phyloP scores from a whole-genome alignment of 2,888 invertebrate genomes.

The Platycheirus rosarum region DNA sequence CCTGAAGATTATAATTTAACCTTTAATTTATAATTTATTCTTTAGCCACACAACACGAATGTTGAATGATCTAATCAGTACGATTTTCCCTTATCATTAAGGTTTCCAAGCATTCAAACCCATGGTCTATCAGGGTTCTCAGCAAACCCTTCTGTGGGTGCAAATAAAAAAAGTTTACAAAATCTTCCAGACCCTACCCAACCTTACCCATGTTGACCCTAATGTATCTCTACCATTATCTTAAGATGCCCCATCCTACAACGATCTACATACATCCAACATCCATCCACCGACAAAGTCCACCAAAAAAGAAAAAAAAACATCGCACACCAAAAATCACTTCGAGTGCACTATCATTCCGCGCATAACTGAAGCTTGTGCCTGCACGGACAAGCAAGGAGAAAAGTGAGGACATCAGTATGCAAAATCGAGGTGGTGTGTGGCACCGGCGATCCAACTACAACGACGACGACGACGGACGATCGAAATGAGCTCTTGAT shows the following conservation, averaged over 20 bases:
- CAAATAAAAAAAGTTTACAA: too few species aligned
- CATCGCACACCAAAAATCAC: slow-evolving; percentile 24
- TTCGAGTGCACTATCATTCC: slow-evolving; percentile 66
- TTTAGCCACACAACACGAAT: too few species aligned
- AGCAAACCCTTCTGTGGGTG: too few species aligned
- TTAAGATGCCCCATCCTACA: slow-evolving; percentile 8
- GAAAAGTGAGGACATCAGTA: slow-evolving; percentile 26
- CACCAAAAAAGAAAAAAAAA: background rate
- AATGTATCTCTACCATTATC: slow-evolving; percentile 7
- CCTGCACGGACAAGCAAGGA: slow-evolving; percentile 19
- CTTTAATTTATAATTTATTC: too few species aligned
- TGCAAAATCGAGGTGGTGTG: slow-evolving; percentile 48
- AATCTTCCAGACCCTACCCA: too few species aligned
- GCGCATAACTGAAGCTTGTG: slow-evolving; percentile 50
- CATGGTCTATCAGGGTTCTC: too few species aligned
- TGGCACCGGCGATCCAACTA: slow-evolving; percentile 48
- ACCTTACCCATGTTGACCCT: background rate
- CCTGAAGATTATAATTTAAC: too few species aligned
- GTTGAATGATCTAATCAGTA: too few species aligned
- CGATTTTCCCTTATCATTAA: too few species aligned
- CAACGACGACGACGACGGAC: slow-evolving; percentile 39
- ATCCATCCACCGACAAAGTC: slow-evolving; percentile 19
- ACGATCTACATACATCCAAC: slow-evolving; percentile 20
- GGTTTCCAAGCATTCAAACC: too few species aligned
- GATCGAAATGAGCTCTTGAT: slow-evolving; percentile 73